These are phyloP conservation scores for Myotis lucifugus DNA, from an alignment of 2,113 vertebrate genomes.

Conservation along the genomic window DNA sequence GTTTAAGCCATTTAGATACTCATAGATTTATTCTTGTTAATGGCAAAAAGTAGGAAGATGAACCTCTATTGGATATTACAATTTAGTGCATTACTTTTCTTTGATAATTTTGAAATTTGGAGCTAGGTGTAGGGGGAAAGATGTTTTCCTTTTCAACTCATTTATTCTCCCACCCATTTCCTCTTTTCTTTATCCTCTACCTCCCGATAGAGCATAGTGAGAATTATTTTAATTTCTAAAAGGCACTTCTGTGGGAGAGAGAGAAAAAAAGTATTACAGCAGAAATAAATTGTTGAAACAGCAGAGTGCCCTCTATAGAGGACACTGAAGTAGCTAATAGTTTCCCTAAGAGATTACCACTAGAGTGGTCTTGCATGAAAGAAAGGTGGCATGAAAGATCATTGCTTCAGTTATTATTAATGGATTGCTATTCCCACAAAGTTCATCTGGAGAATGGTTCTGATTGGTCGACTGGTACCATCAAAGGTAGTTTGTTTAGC, in stretches of 20 bases:
- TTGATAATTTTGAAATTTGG: conserved; percentile 48
- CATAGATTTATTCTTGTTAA: conserved; percentile 22
- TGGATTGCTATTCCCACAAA: conserved; percentile 76
- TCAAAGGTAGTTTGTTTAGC: conserved; percentile 81
- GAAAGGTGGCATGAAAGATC: conserved; percentile 73
- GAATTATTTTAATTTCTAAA: conserved; percentile 79
- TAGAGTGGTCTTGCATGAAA: conserved; percentile 77
- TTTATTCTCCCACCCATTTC: conserved; percentile 37
- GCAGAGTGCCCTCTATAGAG: conserved; percentile 74
- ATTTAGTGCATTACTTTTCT: conserved; percentile 1
- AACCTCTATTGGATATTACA: not conserved
- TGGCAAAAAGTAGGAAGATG: not conserved
- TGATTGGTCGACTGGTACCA: conserved; percentile 69
- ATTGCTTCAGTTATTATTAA: conserved; percentile 80
- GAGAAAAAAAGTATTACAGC: conserved; percentile 29
- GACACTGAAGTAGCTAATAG: conserved; percentile 78
- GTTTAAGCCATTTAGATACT: conserved; percentile 17
- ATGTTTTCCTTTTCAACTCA: conserved; percentile 46
- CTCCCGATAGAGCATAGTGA: conserved; percentile 42
- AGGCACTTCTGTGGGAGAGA: conserved; percentile 68
- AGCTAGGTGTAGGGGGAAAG: not conserved
- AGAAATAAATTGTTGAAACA: conserved; percentile 72
- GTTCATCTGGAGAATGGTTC: conserved; percentile 61
- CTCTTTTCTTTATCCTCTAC: conserved; percentile 48
- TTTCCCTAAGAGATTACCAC: conserved; percentile 72